Evolutionary conservation across 1,140 invertebrate species (phyloP), one percentile per base, ranked within the genome.

Genomic region (Dysdera silvatica): DNA sequence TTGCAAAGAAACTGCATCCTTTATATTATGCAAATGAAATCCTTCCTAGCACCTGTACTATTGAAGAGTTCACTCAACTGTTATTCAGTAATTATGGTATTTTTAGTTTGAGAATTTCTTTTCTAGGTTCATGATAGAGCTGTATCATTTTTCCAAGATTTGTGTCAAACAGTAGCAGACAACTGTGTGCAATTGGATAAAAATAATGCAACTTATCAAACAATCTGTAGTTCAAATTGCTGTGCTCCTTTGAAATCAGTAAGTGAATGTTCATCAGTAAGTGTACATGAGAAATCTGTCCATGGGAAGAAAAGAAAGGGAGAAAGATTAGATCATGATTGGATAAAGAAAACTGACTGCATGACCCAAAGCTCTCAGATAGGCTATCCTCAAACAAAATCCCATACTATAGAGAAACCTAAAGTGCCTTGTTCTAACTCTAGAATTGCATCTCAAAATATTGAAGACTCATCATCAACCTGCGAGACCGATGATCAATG

Each of bases 121-220:
- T 54, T 56, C 41, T 61, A 77, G 76, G 60, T 77, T 29, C 69
- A 69, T 52, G 68, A 73, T 51, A 68, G 75, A 55, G 75, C 71
- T 23, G 63, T 70, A 28, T 69, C 67, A 26, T 77, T 77, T 65
- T 77, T 77, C 66, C 66, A 68, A 35, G 76, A 77, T 60, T 64
- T 77, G n/a, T 76, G 74, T 52, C 52, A 66, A 33, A 63, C 66
- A 48, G 54, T 64, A 26, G 48, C 57, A 58, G 54, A 57, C 8
- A 18, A 40, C 4, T 51, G 61, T 47, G 53, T 56, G 57, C 26
- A 58, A 24, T 26, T 33, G n/a, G 5, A 18, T 16, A 63, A 56
- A 33, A 45, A 54, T 18, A 16, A 52, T 56, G 45, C 32, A n/a
- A 26, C 55, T 26, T 20, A 26, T 47, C 28, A 28, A 56, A 41